Percentiles rank a stretch among this genome's conserved stretches.
phyloP scores from a whole-genome alignment of 2,113 vertebrate genomes.

The Synchiropus splendidus region DNA sequence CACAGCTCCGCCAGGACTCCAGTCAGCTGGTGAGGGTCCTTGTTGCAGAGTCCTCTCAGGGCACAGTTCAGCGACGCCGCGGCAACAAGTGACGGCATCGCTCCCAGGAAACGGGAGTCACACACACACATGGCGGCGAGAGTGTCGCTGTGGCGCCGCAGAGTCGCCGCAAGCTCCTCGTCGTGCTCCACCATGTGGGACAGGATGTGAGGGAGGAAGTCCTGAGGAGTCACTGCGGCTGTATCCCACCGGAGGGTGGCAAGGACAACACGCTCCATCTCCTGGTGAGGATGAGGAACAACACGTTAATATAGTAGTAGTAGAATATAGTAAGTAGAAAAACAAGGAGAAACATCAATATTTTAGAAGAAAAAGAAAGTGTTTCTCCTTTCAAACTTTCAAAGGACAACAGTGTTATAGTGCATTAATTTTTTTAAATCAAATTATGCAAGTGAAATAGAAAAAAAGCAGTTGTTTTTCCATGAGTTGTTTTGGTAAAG shows the following conservation, averaged over 20 bases:
- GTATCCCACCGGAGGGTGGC: slow-evolving; percentile 70
- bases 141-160: slow-evolving; percentile 68
- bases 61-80: slow-evolving; percentile 66
- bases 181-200: slow-evolving; percentile 30
- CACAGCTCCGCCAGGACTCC: slow-evolving; percentile 57
- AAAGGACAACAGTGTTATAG: too few species aligned
- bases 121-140: slow-evolving; percentile 68
- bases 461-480: too few species aligned
- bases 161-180: slow-evolving; percentile 34
- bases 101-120: slow-evolving; percentile 65
- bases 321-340: too few species aligned
- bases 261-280: slow-evolving; percentile 71
- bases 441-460: too few species aligned
- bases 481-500: too few species aligned
- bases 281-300: slow-evolving; percentile 31
- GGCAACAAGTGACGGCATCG: slow-evolving; percentile 64
- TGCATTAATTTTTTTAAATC: too few species aligned
- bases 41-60: slow-evolving; percentile 55
- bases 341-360: too few species aligned
- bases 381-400: too few species aligned
- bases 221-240: slow-evolving; percentile 68
- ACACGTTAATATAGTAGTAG: not conserved
- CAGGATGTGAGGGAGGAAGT: slow-evolving; percentile 71
- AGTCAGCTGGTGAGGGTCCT: slow-evolving; percentile 19
- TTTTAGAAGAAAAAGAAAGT: too few species aligned